phyloP scores from a whole-genome alignment of 2,797 vertebrate genomes.

The Distichodus sexfasciatus region DNA sequence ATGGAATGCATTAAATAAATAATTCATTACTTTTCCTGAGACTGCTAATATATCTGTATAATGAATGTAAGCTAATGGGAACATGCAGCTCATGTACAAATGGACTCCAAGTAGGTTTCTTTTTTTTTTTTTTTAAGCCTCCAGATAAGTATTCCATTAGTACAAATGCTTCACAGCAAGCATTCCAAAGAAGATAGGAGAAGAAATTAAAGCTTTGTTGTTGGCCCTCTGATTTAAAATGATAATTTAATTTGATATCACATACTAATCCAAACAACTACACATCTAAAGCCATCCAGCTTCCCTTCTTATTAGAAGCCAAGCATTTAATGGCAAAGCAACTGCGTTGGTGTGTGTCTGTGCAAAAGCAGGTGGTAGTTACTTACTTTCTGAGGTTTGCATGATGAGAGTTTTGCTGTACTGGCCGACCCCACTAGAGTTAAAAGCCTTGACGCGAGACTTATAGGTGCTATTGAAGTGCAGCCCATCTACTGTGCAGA shows the following conservation, averaged over 20 bases:
- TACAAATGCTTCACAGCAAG: conserved; percentile 19
- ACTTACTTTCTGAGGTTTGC: conserved; percentile 95
- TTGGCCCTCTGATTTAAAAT: too few relatives aligned
- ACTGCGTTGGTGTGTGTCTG: conserved; percentile 8
- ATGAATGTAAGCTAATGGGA: background rate
- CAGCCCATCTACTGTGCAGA: conserved; percentile 98
- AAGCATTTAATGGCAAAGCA: conserved; percentile 38
- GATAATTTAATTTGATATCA: too few relatives aligned
- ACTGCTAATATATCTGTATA: conserved; percentile 2
- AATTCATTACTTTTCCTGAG: conserved; percentile 1
- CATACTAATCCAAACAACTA: background rate
- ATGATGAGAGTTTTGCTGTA: conserved; percentile 98
- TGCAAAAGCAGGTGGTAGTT: background rate
- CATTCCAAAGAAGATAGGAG: too few relatives aligned
- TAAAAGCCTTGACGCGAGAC: conserved; percentile 96
- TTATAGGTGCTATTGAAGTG: conserved; percentile 98
- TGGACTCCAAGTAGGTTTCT: background rate
- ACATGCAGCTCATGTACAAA: background rate
- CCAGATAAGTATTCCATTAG: background rate
- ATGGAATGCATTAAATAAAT: background rate
- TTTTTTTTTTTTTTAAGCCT: background rate
- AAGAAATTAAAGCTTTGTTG: too few relatives aligned
- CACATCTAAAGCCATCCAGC: conserved; percentile 41
- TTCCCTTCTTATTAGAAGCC: conserved; percentile 40
- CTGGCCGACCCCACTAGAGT: conserved; percentile 90